Conservation (phyloP, 1,140 invertebrate genomes). For the Drosophila tani region DNA sequence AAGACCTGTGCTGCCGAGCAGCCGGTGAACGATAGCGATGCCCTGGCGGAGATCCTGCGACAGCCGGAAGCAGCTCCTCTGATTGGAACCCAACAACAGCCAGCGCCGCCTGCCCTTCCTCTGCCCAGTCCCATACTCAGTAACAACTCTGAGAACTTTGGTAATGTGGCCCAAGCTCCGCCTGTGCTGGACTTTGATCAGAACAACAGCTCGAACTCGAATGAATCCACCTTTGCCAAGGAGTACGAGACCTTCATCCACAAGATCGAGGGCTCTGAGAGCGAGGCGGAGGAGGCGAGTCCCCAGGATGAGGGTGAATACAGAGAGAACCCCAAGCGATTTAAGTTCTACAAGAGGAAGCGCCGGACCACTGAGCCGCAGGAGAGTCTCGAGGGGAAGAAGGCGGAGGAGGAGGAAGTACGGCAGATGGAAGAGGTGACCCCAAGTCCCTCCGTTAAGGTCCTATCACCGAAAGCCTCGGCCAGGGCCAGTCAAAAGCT, state of each 20-base stretch:
- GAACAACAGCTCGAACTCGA: constrained; percentile 68
- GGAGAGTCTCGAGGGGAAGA: not conserved
- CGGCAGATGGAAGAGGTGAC: not conserved
- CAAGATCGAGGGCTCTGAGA: constrained; percentile 58
- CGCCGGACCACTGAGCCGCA: constrained; percentile 49
- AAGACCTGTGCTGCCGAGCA: constrained; percentile 46
- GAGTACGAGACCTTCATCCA: constrained; percentile 80
- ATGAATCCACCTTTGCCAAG: constrained; percentile 78
- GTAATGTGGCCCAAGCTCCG: not conserved
- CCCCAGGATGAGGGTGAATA: constrained; percentile 18
- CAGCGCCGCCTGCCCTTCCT: not conserved
- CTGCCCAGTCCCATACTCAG: constrained; percentile 35
- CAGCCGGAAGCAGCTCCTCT: not conserved
- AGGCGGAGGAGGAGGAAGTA: not conserved
- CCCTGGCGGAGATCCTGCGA: constrained; percentile 61
- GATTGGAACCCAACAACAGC: not conserved
- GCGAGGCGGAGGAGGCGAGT: constrained; percentile 33
- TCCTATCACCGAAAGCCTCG: constrained; percentile 20
- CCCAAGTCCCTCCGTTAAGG: not conserved
- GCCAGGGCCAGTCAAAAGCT: constrained; percentile 52
- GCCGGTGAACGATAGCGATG: constrained; percentile 36
- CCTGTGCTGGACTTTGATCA: constrained; percentile 56
- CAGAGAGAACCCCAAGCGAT: constrained; percentile 54
- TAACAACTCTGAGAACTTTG: constrained; percentile 3
- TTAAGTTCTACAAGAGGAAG: constrained; percentile 79